Base-by-base conservation (phyloP, 2,113 vertebrate species). In the Mormoops blainvillei region DNA sequence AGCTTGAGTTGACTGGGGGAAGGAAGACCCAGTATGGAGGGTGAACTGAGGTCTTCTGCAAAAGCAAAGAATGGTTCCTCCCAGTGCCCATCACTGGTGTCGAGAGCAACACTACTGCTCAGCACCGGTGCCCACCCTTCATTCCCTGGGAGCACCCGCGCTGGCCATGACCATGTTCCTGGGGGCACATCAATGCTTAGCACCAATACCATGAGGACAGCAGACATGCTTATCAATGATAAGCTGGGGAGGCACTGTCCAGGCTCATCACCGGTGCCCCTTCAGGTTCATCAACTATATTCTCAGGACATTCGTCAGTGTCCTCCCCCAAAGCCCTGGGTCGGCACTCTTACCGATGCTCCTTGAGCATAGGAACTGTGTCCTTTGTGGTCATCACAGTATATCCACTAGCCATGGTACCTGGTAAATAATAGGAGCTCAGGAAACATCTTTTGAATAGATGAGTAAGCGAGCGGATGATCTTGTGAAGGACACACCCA, bases 321-420 rank as follows among this genome's bases (percentile, higher is more conserved):
- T 54, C 71, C 56, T 26, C 14, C 16, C 52, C 54, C 14, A 20
- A 92, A 56, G 41, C 45, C 22, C 36, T 41, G 12, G 31, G 20
- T 22, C 1, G 0, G 13, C 56, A 48, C n/a, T 24, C 52, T 65
- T 56, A 12, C 0, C 4, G 54, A 26, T 4, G 4, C 22, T 38
- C 63, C 71, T 4, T 7, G 9, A 15, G 36, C 20, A 16, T 1
- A 48, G 10, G 36, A 48, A 73, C 31, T 2, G 1, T 74, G 28
- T 54, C 31, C 5, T 83, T 68, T 48, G 26, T 19, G 58, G 7
- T 36, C 56, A 8, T 81, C 15, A 5, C 61, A 15, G 2, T 26
- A 4, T 85, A 19, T 43, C 76, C 45, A 24, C 68, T 48, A 52
- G 73, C 13, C 74, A 7, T 3, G 9, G 61, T 36, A 31, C 14